Evolutionary conservation across 1,140 invertebrate genomes (phyloP), one percentile per base, ranked within the genome.

Genomic region (Tachypleus tridentatus): DNA sequence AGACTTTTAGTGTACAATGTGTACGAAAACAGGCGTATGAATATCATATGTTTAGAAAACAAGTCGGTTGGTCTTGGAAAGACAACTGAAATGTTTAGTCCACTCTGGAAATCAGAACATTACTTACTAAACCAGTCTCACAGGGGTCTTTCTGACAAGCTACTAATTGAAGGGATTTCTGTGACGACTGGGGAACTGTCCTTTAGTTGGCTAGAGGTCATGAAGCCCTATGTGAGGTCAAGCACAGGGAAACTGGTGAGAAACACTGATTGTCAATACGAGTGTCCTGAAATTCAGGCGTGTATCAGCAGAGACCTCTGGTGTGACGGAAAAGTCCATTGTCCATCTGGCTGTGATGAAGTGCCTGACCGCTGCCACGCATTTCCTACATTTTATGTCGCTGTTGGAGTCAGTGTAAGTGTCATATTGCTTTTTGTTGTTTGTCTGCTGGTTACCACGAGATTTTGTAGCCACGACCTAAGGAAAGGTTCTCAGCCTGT

Each of bases 281-380:
- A 85, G 49, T 94, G 91, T 75, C 86, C 89, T 1, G 90, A 92
- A 64, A 73, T 94, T 64, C 85, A 89, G 72, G 91, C 89, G 3
- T 94, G 91, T 76, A 91, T 94, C 72, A 89, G 90, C 71, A 80
- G 85, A 0, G 85, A 85, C n/a, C 81, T 94, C 5, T 92, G 89
- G 88, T 94, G 91, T 74, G 90, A 94, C 72, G 90, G 89, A 1
- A 77, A 84, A 9, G 80, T 83, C 49, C 89, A 94, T 72, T 93
- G 91, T 74, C 91, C 91, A 0, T 89, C 87, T 3, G 89, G 88
- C 0, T 85, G 87, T 72, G 91, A 94, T 77, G 91, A 94, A 76
- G 83, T 88, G 4, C 79, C 89, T 29, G 80, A 83, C 50, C 8
- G 82, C 83, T 61, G 82, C 85, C 70, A 60, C 47, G 59, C 64